phyloP scores from a whole-genome alignment of 1,140 invertebrate species.

The Ips nitidus region DNA sequence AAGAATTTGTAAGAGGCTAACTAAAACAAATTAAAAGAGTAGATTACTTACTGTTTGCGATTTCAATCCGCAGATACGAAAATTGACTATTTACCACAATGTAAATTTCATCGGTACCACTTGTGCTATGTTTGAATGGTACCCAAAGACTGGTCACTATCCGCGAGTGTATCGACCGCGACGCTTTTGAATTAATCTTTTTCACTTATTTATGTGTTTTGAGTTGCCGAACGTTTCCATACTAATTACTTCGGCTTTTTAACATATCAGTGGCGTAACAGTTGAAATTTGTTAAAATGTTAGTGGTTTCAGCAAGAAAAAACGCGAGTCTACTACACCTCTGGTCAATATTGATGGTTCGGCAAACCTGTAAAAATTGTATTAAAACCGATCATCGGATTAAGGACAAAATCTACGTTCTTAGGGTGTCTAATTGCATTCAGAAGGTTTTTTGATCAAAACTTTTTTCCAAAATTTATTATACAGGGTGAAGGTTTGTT shows the following conservation, averaged over 20 bases:
- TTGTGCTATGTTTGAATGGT: background rate
- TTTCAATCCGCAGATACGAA: background rate
- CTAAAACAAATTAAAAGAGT: background rate
- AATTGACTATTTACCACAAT: background rate
- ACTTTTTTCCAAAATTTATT: too few relatives aligned
- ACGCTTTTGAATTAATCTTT: constrained; percentile 13
- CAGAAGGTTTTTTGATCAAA: too few relatives aligned
- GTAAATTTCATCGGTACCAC: background rate
- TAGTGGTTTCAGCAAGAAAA: too few relatives aligned
- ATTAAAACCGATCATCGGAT: too few relatives aligned
- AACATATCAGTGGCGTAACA: background rate
- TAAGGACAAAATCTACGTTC: too few relatives aligned
- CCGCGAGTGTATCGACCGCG: constrained; percentile 17
- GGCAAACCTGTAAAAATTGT: too few relatives aligned
- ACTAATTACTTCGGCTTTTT: constrained; percentile 12
- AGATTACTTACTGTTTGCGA: background rate
- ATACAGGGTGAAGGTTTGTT: too few relatives aligned
- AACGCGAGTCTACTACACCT: too few relatives aligned
- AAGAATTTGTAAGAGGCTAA: background rate
- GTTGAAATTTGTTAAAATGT: too few relatives aligned
- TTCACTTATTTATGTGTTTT: constrained; percentile 12
- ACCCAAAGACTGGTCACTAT: background rate
- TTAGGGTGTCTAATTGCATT: too few relatives aligned
- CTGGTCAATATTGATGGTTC: too few relatives aligned
- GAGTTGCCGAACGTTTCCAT: constrained; percentile 7